Base-by-base conservation (phyloP, 2,113 vertebrate species). In the Spea multiplicata region DNA sequence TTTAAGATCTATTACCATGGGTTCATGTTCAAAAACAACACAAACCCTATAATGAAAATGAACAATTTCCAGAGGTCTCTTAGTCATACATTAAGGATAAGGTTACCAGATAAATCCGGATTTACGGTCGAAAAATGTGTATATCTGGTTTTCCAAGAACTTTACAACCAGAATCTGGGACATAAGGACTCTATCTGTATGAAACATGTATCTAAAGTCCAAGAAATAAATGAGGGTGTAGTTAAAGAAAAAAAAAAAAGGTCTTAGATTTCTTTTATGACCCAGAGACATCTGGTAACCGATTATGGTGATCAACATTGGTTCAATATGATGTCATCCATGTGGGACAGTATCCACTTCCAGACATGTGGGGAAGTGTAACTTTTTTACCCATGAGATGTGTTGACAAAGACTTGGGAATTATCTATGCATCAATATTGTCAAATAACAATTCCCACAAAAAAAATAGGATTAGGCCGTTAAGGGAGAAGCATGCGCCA, bases 331-430 rank as follows among this genome's bases (percentile, higher is more conserved):
- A 79, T 73, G 77, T 79, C 61, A 73, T 79, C 61, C 66, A 6
- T 66, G 62, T 59, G 49, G 70, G 77, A 79, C 62, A 55, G 3
- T 4, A 44, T 59, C 75, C 66, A 66, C 17, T 17, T 73, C 61
- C 70, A 79, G 69, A 79, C 75, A 77, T 77, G 66, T 73, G 77
- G 69, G 44, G 61, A 72, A 73, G 59, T 79, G 77, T 72, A 79
- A 79, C 76, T 55, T 79, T 70, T 77, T 79, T 79, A 79, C 77
- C 70, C 62, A 57, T 66, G 77, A 47, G 77, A 50, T 6, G 44
- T 16, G 45, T 50, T 66, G 49, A 73, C 44, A 73, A 79, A 47
- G 62, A 14, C 13, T 71, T 4, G 59, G 44, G 62, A 73, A 79
- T 79, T 79, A 73, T 72, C 17, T 66, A n/a, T 13, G 44, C 66